A percentile compares a stretch with the other conserved stretches of the same genome.
Evolutionary conservation across 1,140 invertebrate genomes (phyloP).

Genomic region (Homarus americanus): DNA sequence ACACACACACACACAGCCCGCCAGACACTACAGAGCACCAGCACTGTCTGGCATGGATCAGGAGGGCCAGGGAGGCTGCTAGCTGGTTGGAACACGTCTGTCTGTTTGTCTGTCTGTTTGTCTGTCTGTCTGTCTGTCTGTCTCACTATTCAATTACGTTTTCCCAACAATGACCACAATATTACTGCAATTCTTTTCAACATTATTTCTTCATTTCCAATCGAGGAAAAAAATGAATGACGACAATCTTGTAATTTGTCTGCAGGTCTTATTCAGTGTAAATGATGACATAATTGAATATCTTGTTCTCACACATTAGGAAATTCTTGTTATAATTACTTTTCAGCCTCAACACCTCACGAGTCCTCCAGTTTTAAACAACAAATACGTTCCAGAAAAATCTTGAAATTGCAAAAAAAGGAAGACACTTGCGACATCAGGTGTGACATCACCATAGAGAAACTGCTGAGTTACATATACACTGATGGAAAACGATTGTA

Average conservation of each 20-base stretch:
- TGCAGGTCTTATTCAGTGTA: neutral
- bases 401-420: neutral
- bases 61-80: no score
- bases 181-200: neutral
- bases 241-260: neutral
- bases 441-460: neutral
- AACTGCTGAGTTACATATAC: no score
- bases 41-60: no score
- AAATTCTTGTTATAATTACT: neutral
- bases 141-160: no score
- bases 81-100: no score
- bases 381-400: neutral
- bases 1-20: no score
- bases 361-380: neutral
- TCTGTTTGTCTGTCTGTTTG: no score
- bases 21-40: no score
- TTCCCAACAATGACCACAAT: no score
- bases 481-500: neutral
- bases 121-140: no score
- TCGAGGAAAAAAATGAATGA: neutral
- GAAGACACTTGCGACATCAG: no score
- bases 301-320: neutral
- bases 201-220: neutral
- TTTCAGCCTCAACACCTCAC: neutral
- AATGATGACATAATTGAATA: neutral